Evolutionary conservation across 2,113 vertebrate species (phyloP).

Genomic region (Ptilorrhoa leucosticta): DNA sequence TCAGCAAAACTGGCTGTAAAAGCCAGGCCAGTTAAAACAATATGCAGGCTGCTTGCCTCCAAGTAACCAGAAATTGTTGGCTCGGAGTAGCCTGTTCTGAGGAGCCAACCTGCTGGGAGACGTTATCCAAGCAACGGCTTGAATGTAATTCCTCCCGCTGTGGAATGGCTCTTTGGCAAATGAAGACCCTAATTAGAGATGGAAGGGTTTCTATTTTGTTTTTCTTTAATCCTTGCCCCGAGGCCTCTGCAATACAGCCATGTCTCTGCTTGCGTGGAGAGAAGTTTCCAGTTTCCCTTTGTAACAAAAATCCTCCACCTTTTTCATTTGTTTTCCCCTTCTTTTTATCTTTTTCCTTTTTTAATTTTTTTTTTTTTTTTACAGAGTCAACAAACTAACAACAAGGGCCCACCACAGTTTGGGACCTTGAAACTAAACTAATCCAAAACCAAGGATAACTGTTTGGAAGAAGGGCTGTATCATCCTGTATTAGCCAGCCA

Average conservation of each 20-base stretch:
- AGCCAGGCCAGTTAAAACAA: constrained; percentile 76
- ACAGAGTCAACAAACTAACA: constrained; percentile 59
- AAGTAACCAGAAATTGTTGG: constrained; percentile 75
- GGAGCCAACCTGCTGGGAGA: constrained; percentile 77
- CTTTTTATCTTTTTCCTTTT: background rate
- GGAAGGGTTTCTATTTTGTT: constrained; percentile 80
- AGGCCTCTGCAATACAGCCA: constrained; percentile 75
- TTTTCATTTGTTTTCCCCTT: background rate
- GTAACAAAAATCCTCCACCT: constrained; percentile 74
- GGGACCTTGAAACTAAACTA: constrained; percentile 30
- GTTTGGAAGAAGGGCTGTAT: background rate
- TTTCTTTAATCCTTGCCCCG: constrained; percentile 85
- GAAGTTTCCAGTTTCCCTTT: constrained; percentile 78
- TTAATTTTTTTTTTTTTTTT: background rate
- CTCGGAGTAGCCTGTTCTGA: constrained; percentile 57
- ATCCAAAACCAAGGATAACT: constrained; percentile 40
- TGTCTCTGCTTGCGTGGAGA: constrained; percentile 83
- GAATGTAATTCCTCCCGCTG: constrained; percentile 73
- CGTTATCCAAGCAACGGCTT: constrained; percentile 74
- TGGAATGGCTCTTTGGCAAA: constrained; percentile 80
- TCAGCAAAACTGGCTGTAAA: constrained; percentile 71
- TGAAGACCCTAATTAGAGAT: constrained; percentile 80
- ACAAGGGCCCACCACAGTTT: constrained; percentile 63
- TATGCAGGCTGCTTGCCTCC: constrained; percentile 66
- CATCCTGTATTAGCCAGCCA: background rate